phyloP scores from a whole-genome alignment of 2,888 invertebrate species.

The Spilosoma lubricipeda region DNA sequence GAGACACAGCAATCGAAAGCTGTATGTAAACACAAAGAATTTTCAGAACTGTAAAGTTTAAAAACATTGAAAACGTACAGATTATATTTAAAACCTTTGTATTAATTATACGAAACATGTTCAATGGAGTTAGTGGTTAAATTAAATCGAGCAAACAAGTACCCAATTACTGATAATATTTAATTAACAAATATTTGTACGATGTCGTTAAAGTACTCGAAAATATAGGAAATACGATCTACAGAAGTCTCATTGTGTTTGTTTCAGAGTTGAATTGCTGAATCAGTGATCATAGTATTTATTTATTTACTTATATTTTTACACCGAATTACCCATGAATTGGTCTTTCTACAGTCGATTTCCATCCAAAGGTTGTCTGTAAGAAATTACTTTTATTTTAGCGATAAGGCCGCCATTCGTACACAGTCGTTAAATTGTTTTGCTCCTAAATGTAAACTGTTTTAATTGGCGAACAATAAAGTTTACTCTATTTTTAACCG shows the following conservation, averaged over 20 bases:
- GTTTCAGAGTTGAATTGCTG: background rate
- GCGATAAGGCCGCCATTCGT: no score
- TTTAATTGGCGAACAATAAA: no score
- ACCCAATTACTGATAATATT: slow-evolving; percentile 8
- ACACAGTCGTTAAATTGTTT: no score
- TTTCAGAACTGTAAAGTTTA: background rate
- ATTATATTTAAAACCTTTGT: background rate
- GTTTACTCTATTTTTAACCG: no score
- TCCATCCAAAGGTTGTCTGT: no score
- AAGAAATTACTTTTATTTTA: no score
- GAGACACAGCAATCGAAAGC: no score
- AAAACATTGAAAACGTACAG: background rate
- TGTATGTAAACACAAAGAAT: background rate
- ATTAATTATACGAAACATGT: slow-evolving; percentile 17
- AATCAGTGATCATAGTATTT: background rate
- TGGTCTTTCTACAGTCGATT: no score
- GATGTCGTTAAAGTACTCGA: background rate
- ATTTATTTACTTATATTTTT: no score
- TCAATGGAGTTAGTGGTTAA: slow-evolving; percentile 18
- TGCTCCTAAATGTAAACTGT: no score
- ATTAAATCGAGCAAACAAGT: slow-evolving; percentile 11
- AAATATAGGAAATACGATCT: background rate
- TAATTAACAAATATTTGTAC: slow-evolving; percentile 17
- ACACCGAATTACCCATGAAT: no score
- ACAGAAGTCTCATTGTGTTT: background rate